These are phyloP conservation scores for Cettia cetti DNA, from an alignment of 2,113 vertebrate species.

Conservation along the genomic window DNA sequence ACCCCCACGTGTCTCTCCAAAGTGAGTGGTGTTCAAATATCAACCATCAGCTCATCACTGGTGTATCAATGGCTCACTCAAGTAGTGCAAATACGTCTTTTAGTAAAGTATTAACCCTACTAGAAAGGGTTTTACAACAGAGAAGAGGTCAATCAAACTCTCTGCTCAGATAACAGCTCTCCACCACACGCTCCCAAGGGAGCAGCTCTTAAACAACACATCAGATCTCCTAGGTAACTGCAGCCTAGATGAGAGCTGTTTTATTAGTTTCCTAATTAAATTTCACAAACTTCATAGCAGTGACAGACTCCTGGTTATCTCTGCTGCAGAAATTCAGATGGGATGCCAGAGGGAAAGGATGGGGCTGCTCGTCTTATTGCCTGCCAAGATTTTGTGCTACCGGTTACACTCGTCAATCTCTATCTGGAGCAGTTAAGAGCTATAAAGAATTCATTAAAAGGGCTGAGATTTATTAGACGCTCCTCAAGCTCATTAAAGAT, in stretches of 20 bases:
- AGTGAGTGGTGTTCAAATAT: not conserved
- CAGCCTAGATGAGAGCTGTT: not conserved
- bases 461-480: constrained; percentile 64
- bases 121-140: not conserved
- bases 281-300: constrained; percentile 25
- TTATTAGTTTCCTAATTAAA: constrained; percentile 60
- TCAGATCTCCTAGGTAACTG: constrained; percentile 4
- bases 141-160: not conserved
- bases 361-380: constrained; percentile 62
- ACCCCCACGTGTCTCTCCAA: not conserved
- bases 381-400: constrained; percentile 72
- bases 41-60: not conserved
- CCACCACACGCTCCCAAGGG: not conserved
- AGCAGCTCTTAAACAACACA: not conserved
- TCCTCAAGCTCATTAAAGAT: constrained; percentile 40
- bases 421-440: constrained; percentile 67
- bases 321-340: constrained; percentile 26
- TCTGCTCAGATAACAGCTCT: not conserved
- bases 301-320: constrained; percentile 48
- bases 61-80: not conserved
- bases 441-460: constrained; percentile 76
- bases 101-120: not conserved
- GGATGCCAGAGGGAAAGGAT: constrained; percentile 66
- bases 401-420: constrained; percentile 70
- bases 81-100: not conserved